Evolutionary conservation across 2,888 invertebrate genomes (phyloP).

Genomic region (Autographa pulchrina): DNA sequence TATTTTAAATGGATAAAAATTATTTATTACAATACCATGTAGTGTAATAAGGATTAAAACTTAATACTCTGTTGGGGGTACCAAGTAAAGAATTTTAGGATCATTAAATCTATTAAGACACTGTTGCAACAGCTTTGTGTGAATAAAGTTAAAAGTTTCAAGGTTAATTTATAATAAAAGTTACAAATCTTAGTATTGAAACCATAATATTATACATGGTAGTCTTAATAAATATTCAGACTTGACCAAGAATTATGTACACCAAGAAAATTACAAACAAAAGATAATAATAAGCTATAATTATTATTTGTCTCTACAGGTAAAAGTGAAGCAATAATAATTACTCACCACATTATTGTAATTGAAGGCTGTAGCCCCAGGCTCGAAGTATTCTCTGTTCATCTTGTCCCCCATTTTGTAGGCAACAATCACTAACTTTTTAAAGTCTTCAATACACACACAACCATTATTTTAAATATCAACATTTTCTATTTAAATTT

Average conservation of each 20-base stretch:
- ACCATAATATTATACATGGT: neutral
- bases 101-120: neutral
- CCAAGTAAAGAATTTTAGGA: neutral
- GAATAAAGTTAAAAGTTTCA: slow-evolving; percentile 37
- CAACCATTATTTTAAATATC: slow-evolving; percentile 60
- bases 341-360: slow-evolving; percentile 87
- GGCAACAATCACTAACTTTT: slow-evolving; percentile 65
- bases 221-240: neutral
- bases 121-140: slow-evolving; percentile 52
- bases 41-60: neutral
- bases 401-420: slow-evolving; percentile 83
- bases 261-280: neutral
- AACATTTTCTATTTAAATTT: slow-evolving; percentile 54
- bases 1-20: neutral
- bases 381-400: slow-evolving; percentile 82
- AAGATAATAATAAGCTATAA: neutral
- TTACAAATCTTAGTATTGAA: neutral
- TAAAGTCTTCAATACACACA: slow-evolving; percentile 65
- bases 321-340: slow-evolving; percentile 61
- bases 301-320: slow-evolving; percentile 27
- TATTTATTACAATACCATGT: neutral
- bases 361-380: slow-evolving; percentile 84
- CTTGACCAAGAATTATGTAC: neutral
- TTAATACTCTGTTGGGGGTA: slow-evolving; percentile 41
- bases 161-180: slow-evolving; percentile 42